Evolutionary conservation across 2,113 vertebrate genomes (phyloP), one percentile per base, ranked within the genome.

Genomic region (Tautogolabrus adspersus): DNA sequence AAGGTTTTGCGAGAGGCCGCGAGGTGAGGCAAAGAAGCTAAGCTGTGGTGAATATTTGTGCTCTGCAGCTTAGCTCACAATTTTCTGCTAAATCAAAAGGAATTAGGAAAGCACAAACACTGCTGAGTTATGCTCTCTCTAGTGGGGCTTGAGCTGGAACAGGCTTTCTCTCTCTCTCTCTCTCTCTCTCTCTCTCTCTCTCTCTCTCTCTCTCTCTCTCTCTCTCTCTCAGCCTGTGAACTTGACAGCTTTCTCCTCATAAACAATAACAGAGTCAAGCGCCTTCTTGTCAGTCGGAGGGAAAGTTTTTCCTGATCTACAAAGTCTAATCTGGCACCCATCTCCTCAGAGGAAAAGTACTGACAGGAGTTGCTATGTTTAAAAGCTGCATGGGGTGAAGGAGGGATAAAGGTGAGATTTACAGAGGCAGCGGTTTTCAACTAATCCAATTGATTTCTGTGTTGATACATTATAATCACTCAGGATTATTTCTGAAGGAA

Each of bases 231-330:
- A 62, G 83, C 78, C 59, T 72, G 81, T 86, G 79, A 91, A 88
- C 86, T 83, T 90, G 87, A 91, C 87, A 77, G 84, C 81, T 85
- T 87, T 90, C 86, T 85, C 79, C 87, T 87, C 79, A 90, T 88
- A 89, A 91, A 88, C 91, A 90, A 91, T 85, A 88, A 93, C 85
- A 90, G 81, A 86, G 80, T 91, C 80, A 85, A 92, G 84, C 77
- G 76, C 59, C 83, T 79, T 78, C 71, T 82, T 82, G 72, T 85
- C 75, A 84, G 67, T 72, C 66, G 66, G 59, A 84, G 68, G 73
- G 86, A 84, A 87, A 66, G 79, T 86, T 90, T 86, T 75, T 72
- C 74, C 66, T 79, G 80, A 87, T 89, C 75, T 78, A 76, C 70
- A 2, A 51, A 51, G n/a, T 68, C 55, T 73, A 70, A 79, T 80